Percentiles rank a stretch among this genome's conserved stretches.
Conservation (phyloP, 37 sponge, comb jelly and placozoan species). For the Halisarca cf. caerulea region DNA sequence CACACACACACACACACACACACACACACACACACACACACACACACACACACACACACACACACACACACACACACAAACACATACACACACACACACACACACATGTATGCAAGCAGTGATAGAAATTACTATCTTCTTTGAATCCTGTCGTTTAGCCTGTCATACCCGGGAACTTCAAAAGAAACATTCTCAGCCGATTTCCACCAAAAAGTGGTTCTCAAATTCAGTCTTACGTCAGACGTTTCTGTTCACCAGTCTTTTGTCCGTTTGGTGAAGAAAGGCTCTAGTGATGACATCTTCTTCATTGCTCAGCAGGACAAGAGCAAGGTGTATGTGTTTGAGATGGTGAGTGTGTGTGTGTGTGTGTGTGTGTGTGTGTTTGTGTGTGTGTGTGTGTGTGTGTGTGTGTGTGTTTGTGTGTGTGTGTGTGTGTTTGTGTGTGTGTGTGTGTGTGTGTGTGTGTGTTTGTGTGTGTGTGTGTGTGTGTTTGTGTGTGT, state of each 20-base stretch:
- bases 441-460: too few relatives aligned
- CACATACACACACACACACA: too few relatives aligned
- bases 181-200: slow-evolving; percentile 59
- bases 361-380: slow-evolving; percentile 36
- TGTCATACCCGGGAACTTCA: slow-evolving; percentile 52
- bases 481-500: too few relatives aligned
- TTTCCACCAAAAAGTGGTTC: slow-evolving; percentile 66
- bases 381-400: too few relatives aligned
- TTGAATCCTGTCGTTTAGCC: slow-evolving; percentile 6
- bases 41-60: slow-evolving; percentile 16
- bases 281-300: slow-evolving; percentile 49
- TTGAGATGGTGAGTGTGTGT: slow-evolving; percentile 35
- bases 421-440: too few relatives aligned
- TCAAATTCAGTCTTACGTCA: slow-evolving; percentile 54
- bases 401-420: too few relatives aligned
- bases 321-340: slow-evolving; percentile 19
- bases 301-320: slow-evolving; percentile 80
- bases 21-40: slow-evolving; percentile 11
- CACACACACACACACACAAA: background rate
- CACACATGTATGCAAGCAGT: background rate
- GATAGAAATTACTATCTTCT: background rate
- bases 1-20: background rate
- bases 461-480: too few relatives aligned
- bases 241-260: slow-evolving; percentile 68
- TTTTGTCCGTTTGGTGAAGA: slow-evolving; percentile 70